Percentiles rank a stretch among this genome's conserved stretches.
Conservation (phyloP, 2,797 vertebrate species). For the Clarias pachynema region DNA sequence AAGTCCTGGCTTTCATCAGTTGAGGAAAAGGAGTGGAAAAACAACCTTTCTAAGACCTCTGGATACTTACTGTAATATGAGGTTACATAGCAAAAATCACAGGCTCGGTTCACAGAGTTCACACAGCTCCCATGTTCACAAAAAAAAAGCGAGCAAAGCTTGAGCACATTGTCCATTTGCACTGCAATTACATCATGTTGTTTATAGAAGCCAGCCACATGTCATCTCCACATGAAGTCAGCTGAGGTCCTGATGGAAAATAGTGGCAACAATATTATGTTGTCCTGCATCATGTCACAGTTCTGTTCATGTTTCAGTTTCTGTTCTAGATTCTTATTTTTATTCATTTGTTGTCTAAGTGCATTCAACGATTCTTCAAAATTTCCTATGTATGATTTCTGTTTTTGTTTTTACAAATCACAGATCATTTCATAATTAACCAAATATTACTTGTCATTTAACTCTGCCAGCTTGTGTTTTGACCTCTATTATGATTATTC, state of each 20-base stretch:
- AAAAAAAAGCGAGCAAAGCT: neutral
- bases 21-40: neutral
- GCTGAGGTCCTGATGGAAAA: neutral
- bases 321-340: neutral
- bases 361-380: neutral
- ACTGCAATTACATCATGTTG: neutral
- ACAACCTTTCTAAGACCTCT: neutral
- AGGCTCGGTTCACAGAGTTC: neutral
- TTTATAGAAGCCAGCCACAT: neutral
- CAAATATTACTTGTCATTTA: neutral
- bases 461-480: neutral
- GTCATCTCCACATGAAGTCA: neutral
- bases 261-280: neutral
- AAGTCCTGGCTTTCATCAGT: neutral
- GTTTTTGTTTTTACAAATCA: neutral
- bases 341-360: neutral
- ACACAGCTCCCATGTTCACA: neutral
- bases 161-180: neutral
- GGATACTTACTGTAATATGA: neutral
- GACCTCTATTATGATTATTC: neutral
- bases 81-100: neutral
- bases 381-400: too few relatives aligned
- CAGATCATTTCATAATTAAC: neutral
- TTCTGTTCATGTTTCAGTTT: neutral
- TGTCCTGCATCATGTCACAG: neutral